A percentile compares a stretch with the other conserved stretches of the same genome.
Evolutionary conservation across 2,797 vertebrate species (phyloP).

Genomic region (Scolopax rusticola): DNA sequence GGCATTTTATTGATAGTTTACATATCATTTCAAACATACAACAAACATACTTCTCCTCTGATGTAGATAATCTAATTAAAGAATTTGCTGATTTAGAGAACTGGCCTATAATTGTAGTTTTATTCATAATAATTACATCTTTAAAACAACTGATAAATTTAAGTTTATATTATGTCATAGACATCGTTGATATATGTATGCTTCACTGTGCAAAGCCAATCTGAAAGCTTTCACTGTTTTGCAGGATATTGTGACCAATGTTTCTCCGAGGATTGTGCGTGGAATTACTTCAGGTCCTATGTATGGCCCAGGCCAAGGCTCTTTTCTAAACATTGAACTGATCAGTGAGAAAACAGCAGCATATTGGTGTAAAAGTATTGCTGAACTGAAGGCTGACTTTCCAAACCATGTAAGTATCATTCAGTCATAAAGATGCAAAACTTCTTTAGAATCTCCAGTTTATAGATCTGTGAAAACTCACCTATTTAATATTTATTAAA

Average conservation of each 20-base stretch:
- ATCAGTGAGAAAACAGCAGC: constrained; percentile 95
- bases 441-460: constrained; percentile 51
- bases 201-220: not conserved
- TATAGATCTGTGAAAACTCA: constrained; percentile 54
- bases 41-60: not conserved
- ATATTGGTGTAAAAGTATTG: constrained; percentile 91
- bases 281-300: constrained; percentile 89
- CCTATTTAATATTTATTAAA: constrained; percentile 51
- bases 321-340: constrained; percentile 95
- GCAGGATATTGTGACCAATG: constrained; percentile 94
- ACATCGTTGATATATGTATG: too few species aligned
- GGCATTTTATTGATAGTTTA: not conserved
- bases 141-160: not conserved
- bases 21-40: not conserved
- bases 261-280: constrained; percentile 93
- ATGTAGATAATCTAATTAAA: not conserved
- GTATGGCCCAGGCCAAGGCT: constrained; percentile 90
- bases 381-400: constrained; percentile 92
- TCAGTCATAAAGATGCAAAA: constrained; percentile 5
- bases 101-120: not conserved
- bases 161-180: not conserved
- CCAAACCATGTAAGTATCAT: constrained; percentile 86
- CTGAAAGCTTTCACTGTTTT: constrained; percentile 33
- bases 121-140: not conserved
- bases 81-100: not conserved